phyloP scores from a whole-genome alignment of 2,888 invertebrate genomes.

The Agriopis aurantiaria region DNA sequence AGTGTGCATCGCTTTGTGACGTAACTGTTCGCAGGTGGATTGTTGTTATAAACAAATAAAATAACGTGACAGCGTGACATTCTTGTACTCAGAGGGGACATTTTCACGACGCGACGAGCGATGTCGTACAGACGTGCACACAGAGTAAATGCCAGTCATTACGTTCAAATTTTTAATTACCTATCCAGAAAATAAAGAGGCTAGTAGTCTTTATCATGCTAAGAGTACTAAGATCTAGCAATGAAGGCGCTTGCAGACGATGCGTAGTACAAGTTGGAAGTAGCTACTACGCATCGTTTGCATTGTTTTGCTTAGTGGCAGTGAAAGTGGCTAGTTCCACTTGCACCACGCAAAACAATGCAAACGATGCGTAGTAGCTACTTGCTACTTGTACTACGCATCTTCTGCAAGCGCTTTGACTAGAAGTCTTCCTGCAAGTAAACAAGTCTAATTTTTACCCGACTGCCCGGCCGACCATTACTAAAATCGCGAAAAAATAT shows the following conservation, averaged over 20 bases:
- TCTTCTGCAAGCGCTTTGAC: too few relatives aligned
- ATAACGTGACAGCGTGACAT: slow-evolving; percentile 26
- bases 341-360: too few relatives aligned
- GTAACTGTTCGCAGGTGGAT: slow-evolving; percentile 13
- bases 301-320: too few relatives aligned
- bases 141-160: slow-evolving; percentile 25
- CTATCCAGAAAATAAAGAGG: slow-evolving; percentile 22
- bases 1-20: slow-evolving; percentile 31
- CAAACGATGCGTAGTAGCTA: too few relatives aligned
- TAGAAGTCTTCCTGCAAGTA: neutral
- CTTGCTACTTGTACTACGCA: too few relatives aligned
- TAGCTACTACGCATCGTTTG: too few relatives aligned
- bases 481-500: too few relatives aligned
- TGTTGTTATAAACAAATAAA: slow-evolving; percentile 15
- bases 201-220: slow-evolving; percentile 6
- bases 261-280: too few relatives aligned
- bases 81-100: slow-evolving; percentile 17
- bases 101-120: slow-evolving; percentile 17
- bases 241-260: neutral
- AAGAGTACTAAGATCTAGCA: slow-evolving; percentile 8
- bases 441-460: neutral
- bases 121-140: neutral
- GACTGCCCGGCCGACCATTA: neutral
- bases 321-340: too few relatives aligned
- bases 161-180: slow-evolving; percentile 26